Evolutionary conservation across 2,888 invertebrate genomes (phyloP).

Genomic region (Cryptophagus acutangulus): DNA sequence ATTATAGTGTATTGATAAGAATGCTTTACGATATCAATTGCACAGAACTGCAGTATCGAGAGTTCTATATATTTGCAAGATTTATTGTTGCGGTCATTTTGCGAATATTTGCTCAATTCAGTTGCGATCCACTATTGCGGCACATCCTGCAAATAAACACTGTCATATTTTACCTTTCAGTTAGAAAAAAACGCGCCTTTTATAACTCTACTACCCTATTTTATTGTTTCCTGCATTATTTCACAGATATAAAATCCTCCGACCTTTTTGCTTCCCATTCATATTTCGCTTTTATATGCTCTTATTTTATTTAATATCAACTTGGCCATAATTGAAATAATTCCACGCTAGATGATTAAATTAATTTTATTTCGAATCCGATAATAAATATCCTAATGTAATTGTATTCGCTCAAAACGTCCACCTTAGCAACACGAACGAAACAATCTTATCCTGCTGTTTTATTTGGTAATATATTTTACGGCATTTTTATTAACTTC

Average conservation of each 20-base stretch:
- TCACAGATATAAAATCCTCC: constrained; percentile 9
- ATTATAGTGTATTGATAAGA: constrained; percentile 1
- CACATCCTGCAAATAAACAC: not conserved
- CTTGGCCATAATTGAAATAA: no score
- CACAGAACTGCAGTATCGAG: constrained; percentile 25
- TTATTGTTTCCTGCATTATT: constrained; percentile 18
- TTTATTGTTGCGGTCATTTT: constrained; percentile 34
- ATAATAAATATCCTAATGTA: no score
- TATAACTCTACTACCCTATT: constrained; percentile 11
- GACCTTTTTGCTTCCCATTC: not conserved
- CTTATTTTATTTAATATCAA: no score
- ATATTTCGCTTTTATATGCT: not conserved
- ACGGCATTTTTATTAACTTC: no score
- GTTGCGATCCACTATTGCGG: constrained; percentile 1
- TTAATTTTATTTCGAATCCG: no score
- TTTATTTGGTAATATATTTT: no score
- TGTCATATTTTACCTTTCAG: constrained; percentile 5
- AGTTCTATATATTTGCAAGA: constrained; percentile 25
- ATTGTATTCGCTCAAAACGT: no score
- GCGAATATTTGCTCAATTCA: constrained; percentile 21
- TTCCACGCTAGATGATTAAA: no score
- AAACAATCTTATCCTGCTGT: no score
- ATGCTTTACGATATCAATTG: constrained; percentile 17
- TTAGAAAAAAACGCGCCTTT: constrained; percentile 11
- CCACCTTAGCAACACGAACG: no score